phyloP scores from a whole-genome alignment of 2,888 invertebrate species.

The Ametastegia equiseti region DNA sequence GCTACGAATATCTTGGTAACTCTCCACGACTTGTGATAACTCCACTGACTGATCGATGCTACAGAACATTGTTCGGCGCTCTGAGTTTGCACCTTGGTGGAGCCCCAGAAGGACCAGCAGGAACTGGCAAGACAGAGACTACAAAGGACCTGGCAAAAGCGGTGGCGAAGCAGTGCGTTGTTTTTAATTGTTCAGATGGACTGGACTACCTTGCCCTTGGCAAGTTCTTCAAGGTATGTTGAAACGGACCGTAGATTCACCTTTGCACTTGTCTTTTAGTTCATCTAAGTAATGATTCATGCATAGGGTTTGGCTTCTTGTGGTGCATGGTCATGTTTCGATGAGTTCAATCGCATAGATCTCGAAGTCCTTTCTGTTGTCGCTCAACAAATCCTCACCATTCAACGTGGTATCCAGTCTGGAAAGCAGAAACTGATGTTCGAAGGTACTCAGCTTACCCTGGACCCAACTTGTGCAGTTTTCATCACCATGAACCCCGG shows the following conservation, averaged over 20 bases:
- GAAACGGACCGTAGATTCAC: neutral
- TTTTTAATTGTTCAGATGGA: slow-evolving; percentile 84
- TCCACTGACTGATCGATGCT: slow-evolving; percentile 95
- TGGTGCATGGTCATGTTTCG: slow-evolving; percentile 81
- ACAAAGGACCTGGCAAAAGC: slow-evolving; percentile 84
- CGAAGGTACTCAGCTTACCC: slow-evolving; percentile 79
- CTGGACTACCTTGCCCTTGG: slow-evolving; percentile 82
- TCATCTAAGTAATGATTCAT: neutral
- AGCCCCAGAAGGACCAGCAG: slow-evolving; percentile 79
- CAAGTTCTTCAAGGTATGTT: slow-evolving; percentile 78
- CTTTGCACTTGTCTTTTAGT: neutral
- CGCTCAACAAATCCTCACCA: slow-evolving; percentile 80
- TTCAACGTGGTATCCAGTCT: slow-evolving; percentile 79
- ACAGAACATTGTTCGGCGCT: slow-evolving; percentile 81
- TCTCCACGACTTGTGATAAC: slow-evolving; percentile 93
- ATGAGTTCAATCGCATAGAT: slow-evolving; percentile 81
- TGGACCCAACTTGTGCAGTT: slow-evolving; percentile 79
- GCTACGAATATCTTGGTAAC: slow-evolving; percentile 96
- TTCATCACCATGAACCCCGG: slow-evolving; percentile 82
- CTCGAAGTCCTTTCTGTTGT: slow-evolving; percentile 81
- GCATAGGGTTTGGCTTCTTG: slow-evolving; percentile 78
- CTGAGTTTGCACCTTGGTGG: slow-evolving; percentile 79
- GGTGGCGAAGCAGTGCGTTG: slow-evolving; percentile 83
- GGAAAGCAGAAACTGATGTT: slow-evolving; percentile 76
- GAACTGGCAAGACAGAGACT: slow-evolving; percentile 81